Percentiles rank a stretch among this genome's conserved stretches.
These are phyloP conservation scores for Xenentodon cancila DNA, from an alignment of 2,797 vertebrate genomes.

Conservation along the genomic window DNA sequence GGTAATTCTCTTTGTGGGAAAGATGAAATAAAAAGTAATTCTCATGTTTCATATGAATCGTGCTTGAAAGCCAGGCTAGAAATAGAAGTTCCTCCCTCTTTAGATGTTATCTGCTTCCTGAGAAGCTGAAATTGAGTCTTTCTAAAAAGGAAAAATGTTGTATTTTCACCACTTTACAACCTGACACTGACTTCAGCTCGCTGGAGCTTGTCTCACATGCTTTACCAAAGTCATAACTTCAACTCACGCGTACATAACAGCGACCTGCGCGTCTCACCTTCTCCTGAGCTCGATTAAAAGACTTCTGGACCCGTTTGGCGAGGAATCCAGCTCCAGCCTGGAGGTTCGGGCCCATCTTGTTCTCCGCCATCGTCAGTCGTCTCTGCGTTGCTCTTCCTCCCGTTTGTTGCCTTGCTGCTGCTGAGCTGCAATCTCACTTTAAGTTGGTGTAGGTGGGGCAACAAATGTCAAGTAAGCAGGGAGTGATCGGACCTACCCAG, in stretches of 20 bases:
- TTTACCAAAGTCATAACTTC: not conserved
- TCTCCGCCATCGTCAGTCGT: slow-evolving; percentile 85
- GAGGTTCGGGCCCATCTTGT: slow-evolving; percentile 80
- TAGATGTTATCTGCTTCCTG: too few relatives aligned
- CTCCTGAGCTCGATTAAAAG: slow-evolving; percentile 91
- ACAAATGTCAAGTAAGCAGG: slow-evolving; percentile 17
- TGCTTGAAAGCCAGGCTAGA: too few relatives aligned
- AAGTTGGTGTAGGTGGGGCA: slow-evolving; percentile 63
- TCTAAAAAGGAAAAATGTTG: too few relatives aligned
- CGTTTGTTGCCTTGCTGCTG: slow-evolving; percentile 23
- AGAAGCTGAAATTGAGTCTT: too few relatives aligned
- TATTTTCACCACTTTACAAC: too few relatives aligned
- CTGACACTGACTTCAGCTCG: too few relatives aligned
- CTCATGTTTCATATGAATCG: too few relatives aligned
- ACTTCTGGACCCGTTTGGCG: slow-evolving; percentile 93
- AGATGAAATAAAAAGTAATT: too few relatives aligned
- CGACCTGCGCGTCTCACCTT: slow-evolving; percentile 83
- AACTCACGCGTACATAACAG: not conserved
- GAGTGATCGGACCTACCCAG: not conserved
- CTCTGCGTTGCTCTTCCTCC: slow-evolving; percentile 1
- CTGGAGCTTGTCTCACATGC: too few relatives aligned
- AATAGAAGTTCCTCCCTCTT: too few relatives aligned
- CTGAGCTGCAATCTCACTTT: slow-evolving; percentile 13
- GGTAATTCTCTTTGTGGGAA: too few relatives aligned
- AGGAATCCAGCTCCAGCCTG: slow-evolving; percentile 90